Conservation (phyloP, 37 sponge, comb jelly and placozoan genomes). For the Dysidea cf. avara region DNA sequence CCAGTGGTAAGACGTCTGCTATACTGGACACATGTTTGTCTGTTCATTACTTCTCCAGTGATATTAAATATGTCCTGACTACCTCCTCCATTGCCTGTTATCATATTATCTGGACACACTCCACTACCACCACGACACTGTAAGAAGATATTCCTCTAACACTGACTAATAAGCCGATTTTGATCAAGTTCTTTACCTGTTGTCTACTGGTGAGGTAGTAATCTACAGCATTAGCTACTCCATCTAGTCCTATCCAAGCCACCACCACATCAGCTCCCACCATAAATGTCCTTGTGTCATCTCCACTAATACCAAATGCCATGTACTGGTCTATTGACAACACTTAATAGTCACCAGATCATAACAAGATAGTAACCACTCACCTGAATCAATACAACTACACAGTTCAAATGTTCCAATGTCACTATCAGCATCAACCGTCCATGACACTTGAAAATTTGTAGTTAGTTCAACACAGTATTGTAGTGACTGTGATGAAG, state of each 20-base stretch:
- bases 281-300: too few species aligned
- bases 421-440: neutral
- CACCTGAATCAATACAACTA: slow-evolving; percentile 1
- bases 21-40: slow-evolving; percentile 20
- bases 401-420: slow-evolving; percentile 8
- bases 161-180: too few species aligned
- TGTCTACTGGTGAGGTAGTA: neutral
- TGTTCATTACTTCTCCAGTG: neutral
- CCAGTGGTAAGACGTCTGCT: slow-evolving; percentile 8
- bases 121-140: slow-evolving; percentile 31
- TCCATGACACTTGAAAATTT: slow-evolving; percentile 30
- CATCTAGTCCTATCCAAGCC: too few species aligned
- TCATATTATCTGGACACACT: slow-evolving; percentile 29
- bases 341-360: too few species aligned
- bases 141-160: too few species aligned
- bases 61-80: slow-evolving; percentile 5
- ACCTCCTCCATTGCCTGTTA: neutral
- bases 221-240: too few species aligned
- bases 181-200: too few species aligned
- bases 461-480: slow-evolving; percentile 15
- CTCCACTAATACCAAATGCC: too few species aligned
- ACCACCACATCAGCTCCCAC: too few species aligned
- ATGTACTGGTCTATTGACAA: too few species aligned
- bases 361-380: slow-evolving; percentile 2
- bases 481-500: too few species aligned